A percentile compares a stretch with the other conserved stretches of the same genome.
Conservation (phyloP, 2,797 vertebrate genomes). For the Hylomyscus alleni region DNA sequence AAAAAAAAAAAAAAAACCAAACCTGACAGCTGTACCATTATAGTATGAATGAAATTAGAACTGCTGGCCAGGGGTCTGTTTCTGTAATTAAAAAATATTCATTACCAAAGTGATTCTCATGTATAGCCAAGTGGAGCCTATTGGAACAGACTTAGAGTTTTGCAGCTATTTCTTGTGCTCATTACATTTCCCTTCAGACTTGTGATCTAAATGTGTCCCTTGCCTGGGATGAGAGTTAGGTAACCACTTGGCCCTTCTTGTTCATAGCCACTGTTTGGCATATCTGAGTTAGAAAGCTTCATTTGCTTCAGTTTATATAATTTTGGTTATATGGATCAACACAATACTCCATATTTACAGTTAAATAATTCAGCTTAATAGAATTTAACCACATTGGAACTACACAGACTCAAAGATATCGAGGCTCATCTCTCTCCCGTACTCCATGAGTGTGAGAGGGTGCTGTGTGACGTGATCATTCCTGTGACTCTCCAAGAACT, state of each 20-base stretch:
- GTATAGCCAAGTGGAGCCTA: background rate
- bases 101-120: background rate
- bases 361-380: conserved; percentile 18
- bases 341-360: conserved; percentile 24
- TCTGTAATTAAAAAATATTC: background rate
- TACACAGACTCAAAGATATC: background rate
- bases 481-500: conserved; percentile 34
- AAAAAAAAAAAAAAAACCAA: conserved; percentile 9
- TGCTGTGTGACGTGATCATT: background rate
- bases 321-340: conserved; percentile 37
- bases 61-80: background rate
- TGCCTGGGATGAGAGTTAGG: background rate
- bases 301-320: conserved; percentile 43
- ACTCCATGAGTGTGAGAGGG: background rate
- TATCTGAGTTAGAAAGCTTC: conserved; percentile 14
- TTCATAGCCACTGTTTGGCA: background rate
- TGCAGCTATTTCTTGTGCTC: conserved; percentile 27
- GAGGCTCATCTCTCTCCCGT: background rate
- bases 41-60: conserved; percentile 37
- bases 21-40: background rate
- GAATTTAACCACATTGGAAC: conserved; percentile 45
- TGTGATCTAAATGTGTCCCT: background rate
- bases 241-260: background rate
- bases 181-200: conserved; percentile 15
- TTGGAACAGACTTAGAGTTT: background rate